Evolutionary conservation across 2,113 vertebrate genomes (phyloP).

Genomic region (Corythoichthys haematopterus): DNA sequence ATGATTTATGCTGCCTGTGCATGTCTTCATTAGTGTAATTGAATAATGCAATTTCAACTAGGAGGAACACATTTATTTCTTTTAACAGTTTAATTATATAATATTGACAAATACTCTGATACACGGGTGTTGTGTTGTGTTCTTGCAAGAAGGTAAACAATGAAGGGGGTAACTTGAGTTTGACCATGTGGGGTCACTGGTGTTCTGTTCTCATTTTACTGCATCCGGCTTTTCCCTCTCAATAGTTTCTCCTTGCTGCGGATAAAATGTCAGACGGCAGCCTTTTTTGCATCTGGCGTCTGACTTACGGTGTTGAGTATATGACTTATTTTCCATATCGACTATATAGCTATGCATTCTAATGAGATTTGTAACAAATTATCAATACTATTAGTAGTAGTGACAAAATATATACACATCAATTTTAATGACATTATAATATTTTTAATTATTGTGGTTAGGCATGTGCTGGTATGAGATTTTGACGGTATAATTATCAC

Average conservation of each 20-base stretch:
- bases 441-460: too few relatives aligned
- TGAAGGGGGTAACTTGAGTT: conserved; percentile 42
- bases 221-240: conserved; percentile 2
- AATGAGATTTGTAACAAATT: neutral
- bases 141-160: conserved; percentile 2
- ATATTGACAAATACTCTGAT: neutral
- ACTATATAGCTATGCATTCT: neutral
- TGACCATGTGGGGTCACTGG: conserved; percentile 19
- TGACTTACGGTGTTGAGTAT: conserved; percentile 6
- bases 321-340: conserved; percentile 4
- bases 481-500: too few relatives aligned
- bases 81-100: neutral
- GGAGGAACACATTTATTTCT: neutral
- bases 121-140: neutral
- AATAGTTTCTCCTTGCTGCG: conserved; percentile 5
- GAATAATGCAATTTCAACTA: neutral
- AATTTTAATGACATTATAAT: neutral
- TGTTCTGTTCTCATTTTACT: conserved; percentile 48
- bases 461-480: too few relatives aligned
- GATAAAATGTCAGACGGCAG: neutral
- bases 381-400: neutral
- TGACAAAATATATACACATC: neutral
- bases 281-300: conserved; percentile 1
- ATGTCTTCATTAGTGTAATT: too few relatives aligned
- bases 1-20: too few relatives aligned